Percentiles rank a stretch among this genome's conserved stretches.
Conservation (phyloP, 2,888 invertebrate genomes). For the Drosophila paracracens region DNA sequence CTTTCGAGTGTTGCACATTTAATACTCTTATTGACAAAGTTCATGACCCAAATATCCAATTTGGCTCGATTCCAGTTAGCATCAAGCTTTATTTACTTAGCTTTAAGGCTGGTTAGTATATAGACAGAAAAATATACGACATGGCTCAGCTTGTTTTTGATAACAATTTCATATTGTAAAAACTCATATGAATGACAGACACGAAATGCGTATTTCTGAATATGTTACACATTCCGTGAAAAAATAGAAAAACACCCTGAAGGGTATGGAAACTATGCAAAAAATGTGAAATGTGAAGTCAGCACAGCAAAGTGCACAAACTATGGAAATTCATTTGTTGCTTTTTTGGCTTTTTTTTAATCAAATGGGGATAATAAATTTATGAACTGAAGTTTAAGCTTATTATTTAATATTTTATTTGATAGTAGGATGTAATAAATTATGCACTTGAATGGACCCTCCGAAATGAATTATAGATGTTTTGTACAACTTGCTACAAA, state of each 20-base stretch:
- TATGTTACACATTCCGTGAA: background rate
- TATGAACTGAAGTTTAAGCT: background rate
- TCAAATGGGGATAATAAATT: constrained; percentile 3
- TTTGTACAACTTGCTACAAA: background rate
- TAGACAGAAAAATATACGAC: background rate
- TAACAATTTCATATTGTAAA: background rate
- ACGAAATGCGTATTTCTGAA: background rate
- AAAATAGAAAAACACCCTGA: background rate
- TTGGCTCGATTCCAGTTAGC: background rate
- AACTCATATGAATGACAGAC: background rate
- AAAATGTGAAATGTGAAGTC: constrained; percentile 52
- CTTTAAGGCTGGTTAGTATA: background rate
- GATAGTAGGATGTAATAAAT: background rate
- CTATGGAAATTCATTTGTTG: constrained; percentile 61
- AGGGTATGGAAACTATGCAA: constrained; percentile 16
- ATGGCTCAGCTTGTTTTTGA: background rate
- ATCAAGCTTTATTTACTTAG: background rate
- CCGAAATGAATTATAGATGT: background rate
- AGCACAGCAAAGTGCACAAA: constrained; percentile 67
- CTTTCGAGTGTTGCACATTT: background rate
- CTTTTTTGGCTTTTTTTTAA: constrained; percentile 14
- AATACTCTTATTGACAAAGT: constrained; percentile 1
- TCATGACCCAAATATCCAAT: background rate
- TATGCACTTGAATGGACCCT: background rate
- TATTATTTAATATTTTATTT: constrained; percentile 3